These are phyloP conservation scores for Macrobrachium nipponense DNA, from an alignment of 1,140 invertebrate species.

Conservation along the genomic window DNA sequence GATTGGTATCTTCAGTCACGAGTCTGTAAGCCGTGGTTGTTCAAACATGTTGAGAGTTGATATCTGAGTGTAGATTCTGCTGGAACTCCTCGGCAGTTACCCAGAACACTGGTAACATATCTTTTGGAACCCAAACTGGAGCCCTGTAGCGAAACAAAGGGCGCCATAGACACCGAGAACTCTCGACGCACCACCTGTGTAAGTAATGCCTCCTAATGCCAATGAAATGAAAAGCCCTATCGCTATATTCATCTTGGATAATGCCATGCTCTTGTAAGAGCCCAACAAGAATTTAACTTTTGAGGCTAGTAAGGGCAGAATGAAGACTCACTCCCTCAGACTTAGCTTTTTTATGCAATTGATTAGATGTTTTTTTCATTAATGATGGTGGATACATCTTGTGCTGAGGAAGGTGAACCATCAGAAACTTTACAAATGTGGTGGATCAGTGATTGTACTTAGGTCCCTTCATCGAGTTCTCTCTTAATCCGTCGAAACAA, in stretches of 20 bases:
- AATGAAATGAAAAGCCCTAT: conserved; percentile 17
- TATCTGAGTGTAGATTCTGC: not conserved
- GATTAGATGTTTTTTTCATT: conserved; percentile 4
- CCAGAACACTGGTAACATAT: conserved; percentile 30
- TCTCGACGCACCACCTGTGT: conserved; percentile 24
- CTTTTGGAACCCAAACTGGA: conserved; percentile 1
- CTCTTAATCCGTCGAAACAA: not conserved
- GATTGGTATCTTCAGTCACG: conserved; percentile 10
- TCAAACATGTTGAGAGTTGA: not conserved
- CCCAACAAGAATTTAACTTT: conserved; percentile 12
- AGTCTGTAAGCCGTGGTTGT: conserved; percentile 9
- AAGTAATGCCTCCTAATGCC: conserved; percentile 36
- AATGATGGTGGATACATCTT: not conserved
- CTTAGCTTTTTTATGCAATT: conserved; percentile 15
- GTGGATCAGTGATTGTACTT: conserved; percentile 10
- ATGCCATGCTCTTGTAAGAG: conserved; percentile 16
- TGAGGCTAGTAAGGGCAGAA: conserved; percentile 8
- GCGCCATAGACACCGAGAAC: conserved; percentile 23
- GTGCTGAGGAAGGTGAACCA: not conserved
- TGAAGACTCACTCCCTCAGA: conserved; percentile 16
- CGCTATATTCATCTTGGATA: not conserved
- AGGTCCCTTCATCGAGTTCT: not conserved
- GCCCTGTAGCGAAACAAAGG: conserved; percentile 24
- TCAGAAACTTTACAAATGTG: not conserved
- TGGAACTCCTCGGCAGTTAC: conserved; percentile 16